Base-by-base conservation (phyloP, 2,797 vertebrate species). In the Cheirogaleus major region DNA sequence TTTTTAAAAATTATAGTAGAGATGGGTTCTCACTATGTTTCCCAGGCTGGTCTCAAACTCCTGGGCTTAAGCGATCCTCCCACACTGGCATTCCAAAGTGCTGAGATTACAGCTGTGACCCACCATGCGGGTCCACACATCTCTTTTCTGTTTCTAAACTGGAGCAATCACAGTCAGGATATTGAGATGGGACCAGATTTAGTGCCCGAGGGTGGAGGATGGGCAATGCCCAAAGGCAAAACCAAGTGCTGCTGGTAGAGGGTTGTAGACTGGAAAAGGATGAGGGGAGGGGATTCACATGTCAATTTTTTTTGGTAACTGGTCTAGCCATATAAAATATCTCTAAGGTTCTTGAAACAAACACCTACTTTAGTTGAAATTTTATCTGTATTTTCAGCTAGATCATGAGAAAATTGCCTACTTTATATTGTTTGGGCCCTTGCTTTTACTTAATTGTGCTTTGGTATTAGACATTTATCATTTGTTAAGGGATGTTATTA, bases 201-300 rank as follows among this genome's bases (percentile, higher is more conserved):
- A 61, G 35, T 35, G 65, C 27, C 15, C 2, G 20, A 23, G 27
- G 6, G n/a, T 14, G 27, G 57, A 35, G 61, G 69, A 35, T 23
- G 50, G 38, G 38, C 57, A 75, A 38, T 4, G 18, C 45, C 38
- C 30, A 45, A 41, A 67, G 43, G 7, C n/a, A 87, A 61, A 43
- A 0, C 10, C 20, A n/a, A 5, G 15, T 5, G n/a, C 63, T 59
- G 63, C 83, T 45, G 57, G 5, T 25, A 15, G n/a, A 30, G 43
- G 35, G 12, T 3, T 43, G 9, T 4, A 48, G 11, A 32, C 13
- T 32, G 38, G 50, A 35, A 45, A 27, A 9, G 57, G 57, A 6
- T 2, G 45, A 30, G 0, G 5, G 2, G 17, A 17, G 18, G 12
- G 2, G 25, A 20, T 3, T n/a, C 4, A 4, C 11, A 3, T 35